Percentiles rank a stretch among this genome's conserved stretches.
Conservation (phyloP, 2,797 vertebrate genomes). For the Spinus olivaceus region DNA sequence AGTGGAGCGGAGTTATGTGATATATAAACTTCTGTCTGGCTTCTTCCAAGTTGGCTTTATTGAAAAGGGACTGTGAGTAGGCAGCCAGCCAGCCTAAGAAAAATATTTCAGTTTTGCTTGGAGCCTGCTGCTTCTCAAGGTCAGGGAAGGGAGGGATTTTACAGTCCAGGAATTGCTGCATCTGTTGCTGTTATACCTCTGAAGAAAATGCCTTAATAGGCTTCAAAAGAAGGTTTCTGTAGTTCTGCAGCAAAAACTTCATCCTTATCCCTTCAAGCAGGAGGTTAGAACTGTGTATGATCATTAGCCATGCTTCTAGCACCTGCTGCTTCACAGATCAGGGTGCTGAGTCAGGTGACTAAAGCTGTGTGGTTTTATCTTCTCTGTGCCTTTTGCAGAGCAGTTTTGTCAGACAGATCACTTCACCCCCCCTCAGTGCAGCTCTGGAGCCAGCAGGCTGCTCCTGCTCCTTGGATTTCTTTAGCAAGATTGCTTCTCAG, state of each 20-base stretch:
- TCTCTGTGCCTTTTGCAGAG: neutral
- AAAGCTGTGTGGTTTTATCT: neutral
- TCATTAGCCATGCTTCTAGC: neutral
- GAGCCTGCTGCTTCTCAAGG: neutral
- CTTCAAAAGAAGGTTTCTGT: neutral
- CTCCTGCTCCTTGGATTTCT: accelerated
- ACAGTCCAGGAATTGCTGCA: neutral
- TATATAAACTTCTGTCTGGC: neutral
- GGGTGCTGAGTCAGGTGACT: neutral
- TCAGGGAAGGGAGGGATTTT: neutral
- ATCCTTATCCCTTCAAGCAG: neutral
- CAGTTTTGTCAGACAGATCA: neutral
- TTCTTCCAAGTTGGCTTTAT: neutral
- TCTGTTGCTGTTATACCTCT: neutral
- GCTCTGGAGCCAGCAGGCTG: neutral
- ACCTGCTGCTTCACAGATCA: neutral
- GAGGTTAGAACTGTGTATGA: neutral
- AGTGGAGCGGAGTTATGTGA: neutral
- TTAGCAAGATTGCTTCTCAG: neutral
- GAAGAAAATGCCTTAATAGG: neutral
- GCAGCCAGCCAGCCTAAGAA: neutral
- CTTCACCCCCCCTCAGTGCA: neutral
- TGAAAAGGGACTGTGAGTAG: neutral
- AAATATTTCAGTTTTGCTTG: neutral
- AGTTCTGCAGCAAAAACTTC: neutral